Conservation (phyloP, 2,888 invertebrate genomes). For the Gibbula magus region DNA sequence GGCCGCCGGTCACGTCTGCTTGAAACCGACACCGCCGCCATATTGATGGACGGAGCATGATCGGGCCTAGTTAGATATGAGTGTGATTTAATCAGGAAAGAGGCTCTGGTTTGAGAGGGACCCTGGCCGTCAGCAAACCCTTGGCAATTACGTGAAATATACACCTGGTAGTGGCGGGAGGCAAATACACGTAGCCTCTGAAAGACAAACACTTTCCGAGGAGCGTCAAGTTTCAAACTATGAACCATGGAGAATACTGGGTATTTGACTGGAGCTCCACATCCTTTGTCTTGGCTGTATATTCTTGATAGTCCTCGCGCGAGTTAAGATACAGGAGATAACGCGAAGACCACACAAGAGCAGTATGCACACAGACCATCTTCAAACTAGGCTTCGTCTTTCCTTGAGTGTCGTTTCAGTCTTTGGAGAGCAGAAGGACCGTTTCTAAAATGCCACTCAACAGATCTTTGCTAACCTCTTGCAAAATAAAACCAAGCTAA, state of each 20-base stretch:
- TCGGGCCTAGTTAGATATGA: background rate
- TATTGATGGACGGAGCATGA: background rate
- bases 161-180: background rate
- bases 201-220: background rate
- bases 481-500: too few relatives aligned
- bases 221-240: conserved; percentile 1
- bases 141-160: conserved; percentile 15
- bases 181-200: background rate
- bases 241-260: too few relatives aligned
- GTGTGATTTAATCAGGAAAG: conserved; percentile 23
- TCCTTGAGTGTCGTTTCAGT: too few relatives aligned
- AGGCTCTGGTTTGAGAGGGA: background rate
- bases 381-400: too few relatives aligned
- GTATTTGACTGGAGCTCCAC: background rate
- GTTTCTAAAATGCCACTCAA: too few relatives aligned
- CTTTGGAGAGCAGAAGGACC: too few relatives aligned
- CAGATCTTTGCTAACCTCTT: too few relatives aligned
- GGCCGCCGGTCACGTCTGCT: conserved; percentile 21
- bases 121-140: background rate
- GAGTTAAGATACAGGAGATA: too few relatives aligned
- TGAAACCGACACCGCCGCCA: conserved; percentile 1
- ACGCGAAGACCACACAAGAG: too few relatives aligned
- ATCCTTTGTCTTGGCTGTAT: background rate
- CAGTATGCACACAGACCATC: too few relatives aligned
- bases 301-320: background rate